Percentiles rank a stretch among this genome's conserved stretches.
These are phyloP conservation scores for Piscicola geometra DNA, from an alignment of 2,888 invertebrate genomes.

Conservation along the genomic window DNA sequence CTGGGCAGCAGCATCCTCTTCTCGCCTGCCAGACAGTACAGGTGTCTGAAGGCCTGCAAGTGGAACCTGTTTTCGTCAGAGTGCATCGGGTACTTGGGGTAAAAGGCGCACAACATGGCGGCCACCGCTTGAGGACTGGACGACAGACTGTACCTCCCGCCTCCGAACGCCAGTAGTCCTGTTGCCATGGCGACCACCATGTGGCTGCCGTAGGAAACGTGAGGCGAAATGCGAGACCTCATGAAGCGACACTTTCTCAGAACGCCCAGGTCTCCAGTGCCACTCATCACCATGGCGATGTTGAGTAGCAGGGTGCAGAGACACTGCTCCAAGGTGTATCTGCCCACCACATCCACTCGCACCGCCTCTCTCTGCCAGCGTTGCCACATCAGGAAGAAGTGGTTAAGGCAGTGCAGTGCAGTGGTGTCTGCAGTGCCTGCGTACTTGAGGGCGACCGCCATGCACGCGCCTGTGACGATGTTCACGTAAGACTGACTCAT, in stretches of 20 bases:
- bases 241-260: conserved; percentile 79
- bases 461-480: conserved; percentile 86
- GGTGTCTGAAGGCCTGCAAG: conserved; percentile 89
- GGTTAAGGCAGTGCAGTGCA: conserved; percentile 58
- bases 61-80: conserved; percentile 96
- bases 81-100: conserved; percentile 90
- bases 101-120: conserved; percentile 84
- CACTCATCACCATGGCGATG: conserved; percentile 81
- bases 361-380: conserved; percentile 57
- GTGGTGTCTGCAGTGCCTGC: conserved; percentile 81
- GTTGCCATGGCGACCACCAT: conserved; percentile 91
- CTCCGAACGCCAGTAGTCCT: conserved; percentile 87
- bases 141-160: conserved; percentile 65
- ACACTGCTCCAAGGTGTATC: conserved; percentile 82
- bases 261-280: conserved; percentile 79
- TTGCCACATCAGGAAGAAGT: conserved; percentile 19
- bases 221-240: conserved; percentile 68
- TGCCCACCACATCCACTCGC: conserved; percentile 76
- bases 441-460: conserved; percentile 85
- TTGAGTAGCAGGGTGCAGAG: conserved; percentile 76
- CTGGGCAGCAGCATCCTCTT: conserved; percentile 80
- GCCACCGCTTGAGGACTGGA: conserved; percentile 78
- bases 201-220: conserved; percentile 80
- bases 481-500: conserved; percentile 83
- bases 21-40: conserved; percentile 90